Evolutionary conservation across 2,113 vertebrate species (phyloP), one percentile per base, ranked within the genome.

Genomic region (Peromyscus leucopus): DNA sequence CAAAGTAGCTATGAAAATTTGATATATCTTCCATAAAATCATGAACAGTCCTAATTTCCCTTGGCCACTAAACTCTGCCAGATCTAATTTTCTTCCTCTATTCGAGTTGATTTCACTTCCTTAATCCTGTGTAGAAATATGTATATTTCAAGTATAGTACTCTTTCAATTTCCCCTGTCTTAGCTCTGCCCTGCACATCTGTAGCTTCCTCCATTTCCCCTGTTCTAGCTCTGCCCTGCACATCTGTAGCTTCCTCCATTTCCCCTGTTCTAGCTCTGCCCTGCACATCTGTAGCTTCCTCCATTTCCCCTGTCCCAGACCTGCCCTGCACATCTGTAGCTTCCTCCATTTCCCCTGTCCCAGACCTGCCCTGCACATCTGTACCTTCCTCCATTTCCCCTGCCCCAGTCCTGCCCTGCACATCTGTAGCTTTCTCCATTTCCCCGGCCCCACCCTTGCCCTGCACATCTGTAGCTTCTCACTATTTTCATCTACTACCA

Each of bases 361-460:
- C 12, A 59, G 3, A 3, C 57, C 57, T 59, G 57, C 15, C 57
- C 57, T 59, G 57, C 57, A 55, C 51, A 55, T 55, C 10, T 55
- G 51, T 55, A 55, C 1, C 51, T 55, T 55, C 57, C 57, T 78
- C 31, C 22, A 48, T 3, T 79, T 76, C 74, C 24, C 74, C 39
- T 42, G 21, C 82, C 24, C 31, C 17, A 59, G 3, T 4, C 57
- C 57, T 59, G 57, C 15, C 57, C 57, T 59, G 57, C 57, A 57
- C 12, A 57, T 57, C 57, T 57, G 12, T 57, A 57, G 8, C 8
- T 51, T 57, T 13, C 57, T 22, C 12, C 19, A 26, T 48, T 7
- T 28, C 3, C 6, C 12, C 42, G 0, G 22, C 7, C 19, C 26
- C 24, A 1, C 7, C 15, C 21, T 24, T 0, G 31, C 7, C 19